phyloP scores from a whole-genome alignment of 2,797 vertebrate species.

The Rhyacichthys aspro region DNA sequence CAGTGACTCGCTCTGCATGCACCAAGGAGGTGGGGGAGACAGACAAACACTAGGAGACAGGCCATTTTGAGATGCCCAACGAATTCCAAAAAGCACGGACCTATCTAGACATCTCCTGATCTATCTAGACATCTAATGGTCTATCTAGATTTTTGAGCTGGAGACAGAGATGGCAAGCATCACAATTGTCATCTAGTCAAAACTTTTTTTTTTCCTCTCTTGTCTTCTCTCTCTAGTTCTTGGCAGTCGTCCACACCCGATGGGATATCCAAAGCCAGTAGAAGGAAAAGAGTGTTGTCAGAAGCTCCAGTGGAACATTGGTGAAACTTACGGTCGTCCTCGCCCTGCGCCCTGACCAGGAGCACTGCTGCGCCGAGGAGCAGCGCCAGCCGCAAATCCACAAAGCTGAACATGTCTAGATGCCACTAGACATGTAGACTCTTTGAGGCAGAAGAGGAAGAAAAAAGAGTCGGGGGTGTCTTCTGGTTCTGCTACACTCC shows the following conservation, averaged over 20 bases:
- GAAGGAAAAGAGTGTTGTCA: constrained; percentile 28
- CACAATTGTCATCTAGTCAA: constrained; percentile 34
- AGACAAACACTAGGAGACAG: constrained; percentile 44
- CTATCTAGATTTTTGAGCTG: not conserved
- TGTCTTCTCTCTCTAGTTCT: constrained; percentile 49
- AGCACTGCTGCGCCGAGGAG: constrained; percentile 91
- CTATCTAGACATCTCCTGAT: constrained; percentile 5
- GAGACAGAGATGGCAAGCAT: constrained; percentile 2
- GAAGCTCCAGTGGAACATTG: constrained; percentile 67
- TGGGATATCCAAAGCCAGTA: constrained; percentile 50
- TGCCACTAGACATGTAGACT: constrained; percentile 98
- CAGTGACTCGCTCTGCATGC: no score
- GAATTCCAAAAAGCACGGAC: constrained; percentile 42
- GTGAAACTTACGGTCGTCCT: constrained; percentile 89
- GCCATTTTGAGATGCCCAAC: constrained; percentile 57
- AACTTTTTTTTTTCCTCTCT: constrained; percentile 38
- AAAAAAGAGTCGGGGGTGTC: constrained; percentile 76
- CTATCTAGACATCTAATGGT: not conserved
- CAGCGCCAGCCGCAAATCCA: constrained; percentile 98
- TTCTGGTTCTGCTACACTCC: constrained; percentile 90
- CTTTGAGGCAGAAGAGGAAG: constrained; percentile 93
- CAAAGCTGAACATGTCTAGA: constrained; percentile 99
- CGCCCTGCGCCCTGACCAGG: constrained; percentile 92
- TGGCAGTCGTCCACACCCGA: constrained; percentile 53
- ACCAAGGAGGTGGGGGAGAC: constrained; percentile 21